phyloP scores from a whole-genome alignment of 1,140 invertebrate species.

The Pogonognathellus flavescens region DNA sequence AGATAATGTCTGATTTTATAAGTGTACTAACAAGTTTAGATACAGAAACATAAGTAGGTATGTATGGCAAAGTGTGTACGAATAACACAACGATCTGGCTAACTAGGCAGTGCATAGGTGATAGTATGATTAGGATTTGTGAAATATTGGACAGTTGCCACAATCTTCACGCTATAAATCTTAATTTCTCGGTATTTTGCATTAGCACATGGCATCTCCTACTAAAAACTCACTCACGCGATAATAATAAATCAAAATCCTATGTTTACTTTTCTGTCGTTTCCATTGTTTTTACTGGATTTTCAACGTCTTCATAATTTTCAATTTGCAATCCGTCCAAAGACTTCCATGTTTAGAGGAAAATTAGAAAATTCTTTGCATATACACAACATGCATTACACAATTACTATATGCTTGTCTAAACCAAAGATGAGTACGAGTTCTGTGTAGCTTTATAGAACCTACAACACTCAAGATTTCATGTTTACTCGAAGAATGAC shows the following conservation, averaged over 20 bases:
- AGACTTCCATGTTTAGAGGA: conserved; percentile 47
- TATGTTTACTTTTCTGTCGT: conserved; percentile 46
- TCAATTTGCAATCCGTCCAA: conserved; percentile 52
- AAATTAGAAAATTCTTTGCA: conserved; percentile 24
- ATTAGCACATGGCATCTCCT: conserved; percentile 35
- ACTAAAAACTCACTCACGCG: conserved; percentile 51
- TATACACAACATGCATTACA: neutral
- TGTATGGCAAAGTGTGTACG: neutral
- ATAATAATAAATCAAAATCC: conserved; percentile 47
- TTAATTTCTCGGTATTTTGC: conserved; percentile 51
- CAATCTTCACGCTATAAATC: conserved; percentile 46
- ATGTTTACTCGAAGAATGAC: too few species aligned
- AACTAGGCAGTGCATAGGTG: neutral
- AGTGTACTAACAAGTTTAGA: conserved; percentile 8
- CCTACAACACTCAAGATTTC: too few species aligned
- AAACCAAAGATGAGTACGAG: too few species aligned
- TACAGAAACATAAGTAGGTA: neutral
- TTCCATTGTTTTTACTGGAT: conserved; percentile 39
- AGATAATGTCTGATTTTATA: neutral
- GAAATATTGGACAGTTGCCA: conserved; percentile 51
- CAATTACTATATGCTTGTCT: too few species aligned
- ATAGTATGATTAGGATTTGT: conserved; percentile 38
- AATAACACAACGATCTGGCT: neutral
- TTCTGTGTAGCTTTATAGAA: too few species aligned
- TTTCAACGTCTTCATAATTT: conserved; percentile 56